phyloP scores from a whole-genome alignment of 1,140 invertebrate genomes.

The Seison nebaliae region DNA sequence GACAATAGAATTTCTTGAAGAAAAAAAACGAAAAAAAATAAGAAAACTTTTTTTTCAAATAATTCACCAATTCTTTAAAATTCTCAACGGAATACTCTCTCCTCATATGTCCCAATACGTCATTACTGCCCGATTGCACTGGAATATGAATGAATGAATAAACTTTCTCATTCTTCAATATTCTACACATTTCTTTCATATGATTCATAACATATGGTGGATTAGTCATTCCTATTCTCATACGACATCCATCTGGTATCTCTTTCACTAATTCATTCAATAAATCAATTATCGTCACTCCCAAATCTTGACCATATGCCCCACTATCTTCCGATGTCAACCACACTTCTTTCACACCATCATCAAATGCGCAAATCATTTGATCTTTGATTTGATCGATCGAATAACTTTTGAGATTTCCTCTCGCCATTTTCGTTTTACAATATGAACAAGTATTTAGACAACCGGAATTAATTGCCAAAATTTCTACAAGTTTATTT shows the following conservation, averaged over 20 bases:
- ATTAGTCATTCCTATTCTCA: constrained; percentile 82
- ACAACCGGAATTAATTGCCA: constrained; percentile 80
- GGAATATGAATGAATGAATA: constrained; percentile 86
- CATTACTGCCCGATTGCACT: constrained; percentile 77
- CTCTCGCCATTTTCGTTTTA: constrained; percentile 85
- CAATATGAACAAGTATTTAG: constrained; percentile 94
- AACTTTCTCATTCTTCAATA: constrained; percentile 58
- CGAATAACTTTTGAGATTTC: constrained; percentile 70
- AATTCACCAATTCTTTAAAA: constrained; percentile 65
- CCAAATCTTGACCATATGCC: constrained; percentile 78
- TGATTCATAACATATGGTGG: constrained; percentile 89
- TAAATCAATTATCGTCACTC: constrained; percentile 51
- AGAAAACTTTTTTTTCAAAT: constrained; percentile 38
- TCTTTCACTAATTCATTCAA: constrained; percentile 58
- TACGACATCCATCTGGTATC: constrained; percentile 60
- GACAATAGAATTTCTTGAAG: neutral
- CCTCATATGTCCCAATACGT: constrained; percentile 76
- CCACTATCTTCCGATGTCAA: constrained; percentile 90
- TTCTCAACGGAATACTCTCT: constrained; percentile 63
- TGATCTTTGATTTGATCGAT: constrained; percentile 35
- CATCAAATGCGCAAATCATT: constrained; percentile 45
- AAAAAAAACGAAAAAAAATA: neutral
- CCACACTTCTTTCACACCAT: constrained; percentile 91
- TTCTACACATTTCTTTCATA: constrained; percentile 56
- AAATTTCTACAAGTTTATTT: constrained; percentile 86